phyloP scores from a whole-genome alignment of 2,113 vertebrate species.

The Columbina picui region DNA sequence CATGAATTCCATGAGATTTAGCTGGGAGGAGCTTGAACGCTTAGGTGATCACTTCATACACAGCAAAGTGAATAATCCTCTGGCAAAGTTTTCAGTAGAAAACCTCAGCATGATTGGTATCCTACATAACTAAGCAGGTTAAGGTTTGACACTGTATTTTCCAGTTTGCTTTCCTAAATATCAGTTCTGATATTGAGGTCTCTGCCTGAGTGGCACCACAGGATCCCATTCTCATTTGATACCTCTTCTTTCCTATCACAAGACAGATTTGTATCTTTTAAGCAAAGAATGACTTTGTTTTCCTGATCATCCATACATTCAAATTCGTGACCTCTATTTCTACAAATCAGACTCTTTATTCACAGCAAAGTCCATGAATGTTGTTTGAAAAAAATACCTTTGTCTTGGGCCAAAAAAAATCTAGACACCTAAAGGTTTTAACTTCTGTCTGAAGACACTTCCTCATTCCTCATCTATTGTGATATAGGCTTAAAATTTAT shows the following conservation, averaged over 20 bases:
- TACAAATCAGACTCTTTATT: neutral
- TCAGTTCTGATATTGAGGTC: neutral
- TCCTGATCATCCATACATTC: neutral
- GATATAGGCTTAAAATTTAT: neutral
- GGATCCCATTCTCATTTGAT: neutral
- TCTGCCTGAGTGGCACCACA: neutral
- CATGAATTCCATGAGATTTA: neutral
- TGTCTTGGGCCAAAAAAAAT: rapidly evolving
- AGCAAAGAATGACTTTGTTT: neutral
- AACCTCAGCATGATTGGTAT: neutral
- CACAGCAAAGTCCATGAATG: neutral
- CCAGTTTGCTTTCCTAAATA: neutral
- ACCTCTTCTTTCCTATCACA: neutral
- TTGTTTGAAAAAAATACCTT: neutral
- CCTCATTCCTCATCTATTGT: neutral
- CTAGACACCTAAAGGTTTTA: neutral
- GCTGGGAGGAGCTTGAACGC: neutral
- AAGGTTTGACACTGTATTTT: neutral
- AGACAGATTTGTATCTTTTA: neutral
- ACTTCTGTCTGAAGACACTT: neutral
- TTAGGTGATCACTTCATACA: neutral
- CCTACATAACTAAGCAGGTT: neutral
- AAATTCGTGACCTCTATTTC: neutral
- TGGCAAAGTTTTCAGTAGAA: neutral
- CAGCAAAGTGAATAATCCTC: neutral